Evolutionary conservation across 2,888 invertebrate species (phyloP).

Genomic region (Brachylomia viminalis): DNA sequence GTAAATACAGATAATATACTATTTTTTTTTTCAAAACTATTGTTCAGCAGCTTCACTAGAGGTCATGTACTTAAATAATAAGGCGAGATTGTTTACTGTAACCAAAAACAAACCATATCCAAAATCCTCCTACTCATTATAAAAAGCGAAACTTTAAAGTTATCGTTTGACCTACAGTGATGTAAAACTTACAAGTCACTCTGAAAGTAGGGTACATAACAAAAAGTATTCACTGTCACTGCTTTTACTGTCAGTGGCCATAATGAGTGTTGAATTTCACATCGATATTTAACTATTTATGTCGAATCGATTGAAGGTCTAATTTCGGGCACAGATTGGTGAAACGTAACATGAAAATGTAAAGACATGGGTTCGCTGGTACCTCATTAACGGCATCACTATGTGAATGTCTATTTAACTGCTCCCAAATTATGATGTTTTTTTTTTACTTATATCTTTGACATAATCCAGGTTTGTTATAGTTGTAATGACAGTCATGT

Average conservation of each 20-base stretch:
- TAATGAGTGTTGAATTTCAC: constrained; percentile 57
- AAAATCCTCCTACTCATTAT: neutral
- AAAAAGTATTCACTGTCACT: constrained; percentile 36
- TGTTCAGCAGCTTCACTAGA: neutral
- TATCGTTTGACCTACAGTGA: constrained; percentile 42
- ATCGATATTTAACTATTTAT: constrained; percentile 37
- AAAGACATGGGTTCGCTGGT: no score
- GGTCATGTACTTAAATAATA: neutral
- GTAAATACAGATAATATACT: neutral
- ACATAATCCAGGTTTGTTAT: no score
- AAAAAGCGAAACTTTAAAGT: neutral
- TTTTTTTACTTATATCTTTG: no score
- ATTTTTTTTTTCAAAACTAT: neutral
- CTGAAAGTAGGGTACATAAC: constrained; percentile 68
- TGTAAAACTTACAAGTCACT: constrained; percentile 66
- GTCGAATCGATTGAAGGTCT: constrained; percentile 13
- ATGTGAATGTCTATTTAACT: no score
- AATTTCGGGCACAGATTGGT: neutral
- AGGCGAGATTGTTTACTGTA: neutral
- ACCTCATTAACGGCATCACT: no score
- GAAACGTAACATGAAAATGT: neutral
- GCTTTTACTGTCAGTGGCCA: constrained; percentile 48
- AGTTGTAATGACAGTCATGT: no score
- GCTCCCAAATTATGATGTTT: no score
- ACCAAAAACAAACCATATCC: neutral